phyloP scores from a whole-genome alignment of 2,113 vertebrate genomes.

The Glaucidium brasilianum region DNA sequence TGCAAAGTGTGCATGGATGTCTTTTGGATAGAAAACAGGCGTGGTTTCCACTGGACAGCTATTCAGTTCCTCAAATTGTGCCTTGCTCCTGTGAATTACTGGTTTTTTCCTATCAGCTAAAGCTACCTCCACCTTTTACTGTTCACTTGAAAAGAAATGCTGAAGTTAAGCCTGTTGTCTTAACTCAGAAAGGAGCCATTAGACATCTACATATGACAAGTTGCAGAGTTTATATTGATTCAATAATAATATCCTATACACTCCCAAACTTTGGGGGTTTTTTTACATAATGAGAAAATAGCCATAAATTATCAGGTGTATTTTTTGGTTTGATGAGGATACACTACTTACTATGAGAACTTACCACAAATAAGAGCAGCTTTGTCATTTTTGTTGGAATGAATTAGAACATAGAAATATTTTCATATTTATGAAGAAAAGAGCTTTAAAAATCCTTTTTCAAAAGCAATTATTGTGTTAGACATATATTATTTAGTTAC shows the following conservation, averaged over 20 bases:
- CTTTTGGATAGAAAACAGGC: neutral
- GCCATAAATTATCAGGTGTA: neutral
- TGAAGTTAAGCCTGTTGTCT: neutral
- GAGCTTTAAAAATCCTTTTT: neutral
- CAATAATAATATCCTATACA: neutral
- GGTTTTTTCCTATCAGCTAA: neutral
- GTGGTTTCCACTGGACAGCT: neutral
- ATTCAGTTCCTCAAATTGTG: neutral
- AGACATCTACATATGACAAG: accelerated
- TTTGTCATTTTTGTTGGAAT: neutral
- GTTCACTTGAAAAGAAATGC: neutral
- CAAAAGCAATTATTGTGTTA: neutral
- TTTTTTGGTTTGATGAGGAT: neutral
- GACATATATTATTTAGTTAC: neutral
- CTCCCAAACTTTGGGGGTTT: neutral
- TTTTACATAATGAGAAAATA: neutral
- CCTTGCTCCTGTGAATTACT: neutral
- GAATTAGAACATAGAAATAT: neutral
- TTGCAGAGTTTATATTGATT: neutral
- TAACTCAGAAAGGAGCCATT: neutral
- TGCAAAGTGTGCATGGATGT: neutral
- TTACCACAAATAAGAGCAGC: neutral
- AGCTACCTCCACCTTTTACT: neutral
- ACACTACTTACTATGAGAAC: neutral
- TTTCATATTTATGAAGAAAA: neutral